Evolutionary conservation across 2,113 vertebrate species (phyloP).

Genomic region (Eretmochelys imbricata): DNA sequence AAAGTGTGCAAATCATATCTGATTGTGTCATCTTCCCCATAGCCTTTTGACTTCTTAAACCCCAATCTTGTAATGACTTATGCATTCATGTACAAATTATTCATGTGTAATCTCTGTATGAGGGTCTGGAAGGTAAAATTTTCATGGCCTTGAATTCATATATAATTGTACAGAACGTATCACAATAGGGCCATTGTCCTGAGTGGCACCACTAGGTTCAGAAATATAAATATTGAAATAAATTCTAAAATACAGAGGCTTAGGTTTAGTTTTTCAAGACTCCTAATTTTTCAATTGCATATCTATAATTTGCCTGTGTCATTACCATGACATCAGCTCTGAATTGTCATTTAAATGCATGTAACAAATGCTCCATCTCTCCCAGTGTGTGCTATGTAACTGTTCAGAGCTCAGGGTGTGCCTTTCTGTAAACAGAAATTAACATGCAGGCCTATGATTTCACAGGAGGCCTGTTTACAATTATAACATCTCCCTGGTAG

Average conservation of each 20-base stretch:
- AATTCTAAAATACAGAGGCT: neutral
- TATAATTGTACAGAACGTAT: no score
- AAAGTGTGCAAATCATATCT: neutral
- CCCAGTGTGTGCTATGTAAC: rapidly evolving
- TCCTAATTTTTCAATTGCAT: neutral
- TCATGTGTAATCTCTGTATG: neutral
- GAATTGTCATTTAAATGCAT: neutral
- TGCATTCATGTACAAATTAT: neutral
- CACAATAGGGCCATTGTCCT: neutral
- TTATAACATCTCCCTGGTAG: neutral
- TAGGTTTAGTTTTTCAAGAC: neutral
- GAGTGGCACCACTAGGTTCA: neutral
- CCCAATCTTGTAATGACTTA: neutral
- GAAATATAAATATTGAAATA: neutral
- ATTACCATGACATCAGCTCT: neutral
- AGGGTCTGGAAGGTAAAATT: neutral
- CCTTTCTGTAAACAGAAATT: neutral
- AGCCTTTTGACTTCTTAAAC: neutral
- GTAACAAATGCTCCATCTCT: neutral
- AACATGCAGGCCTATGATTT: neutral
- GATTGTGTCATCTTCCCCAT: neutral
- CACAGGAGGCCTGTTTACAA: neutral
- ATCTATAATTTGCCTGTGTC: neutral
- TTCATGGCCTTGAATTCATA: neutral
- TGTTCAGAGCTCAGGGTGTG: neutral